Conservation (phyloP, 1,140 invertebrate species). For the Ceratosolen solmsi region DNA sequence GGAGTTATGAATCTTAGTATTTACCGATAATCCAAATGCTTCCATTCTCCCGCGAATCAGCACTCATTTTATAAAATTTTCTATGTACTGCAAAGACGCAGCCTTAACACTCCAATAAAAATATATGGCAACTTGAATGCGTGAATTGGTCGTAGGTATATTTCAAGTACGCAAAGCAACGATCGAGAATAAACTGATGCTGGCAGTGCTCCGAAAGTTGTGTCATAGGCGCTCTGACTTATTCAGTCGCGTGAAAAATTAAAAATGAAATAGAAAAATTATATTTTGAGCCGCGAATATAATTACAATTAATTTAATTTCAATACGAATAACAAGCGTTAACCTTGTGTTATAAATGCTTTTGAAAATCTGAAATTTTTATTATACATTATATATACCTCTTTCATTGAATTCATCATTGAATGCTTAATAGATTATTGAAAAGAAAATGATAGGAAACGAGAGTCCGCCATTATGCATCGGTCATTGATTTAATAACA, state of each 20-base stretch:
- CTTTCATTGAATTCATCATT: too few relatives aligned
- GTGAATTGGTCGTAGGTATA: background rate
- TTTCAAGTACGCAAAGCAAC: background rate
- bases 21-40: conserved; percentile 34
- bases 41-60: background rate
- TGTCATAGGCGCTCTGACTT: background rate
- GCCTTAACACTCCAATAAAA: background rate
- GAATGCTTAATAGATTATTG: too few relatives aligned
- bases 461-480: too few relatives aligned
- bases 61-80: conserved; percentile 17
- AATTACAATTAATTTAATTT: background rate
- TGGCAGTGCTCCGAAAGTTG: conserved; percentile 24
- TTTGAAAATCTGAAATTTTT: background rate
- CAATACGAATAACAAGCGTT: background rate
- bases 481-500: too few relatives aligned
- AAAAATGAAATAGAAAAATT: background rate
- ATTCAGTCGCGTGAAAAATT: background rate
- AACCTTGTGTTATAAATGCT: background rate
- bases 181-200: conserved; percentile 15
- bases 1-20: background rate
- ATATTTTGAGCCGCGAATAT: background rate
- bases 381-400: too few relatives aligned
- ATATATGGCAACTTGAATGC: background rate
- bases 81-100: background rate
- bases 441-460: too few relatives aligned